A percentile compares a stretch with the other conserved stretches of the same genome.
These are phyloP conservation scores for Spinus olivaceus DNA, from an alignment of 2,797 vertebrate genomes.

Conservation along the genomic window DNA sequence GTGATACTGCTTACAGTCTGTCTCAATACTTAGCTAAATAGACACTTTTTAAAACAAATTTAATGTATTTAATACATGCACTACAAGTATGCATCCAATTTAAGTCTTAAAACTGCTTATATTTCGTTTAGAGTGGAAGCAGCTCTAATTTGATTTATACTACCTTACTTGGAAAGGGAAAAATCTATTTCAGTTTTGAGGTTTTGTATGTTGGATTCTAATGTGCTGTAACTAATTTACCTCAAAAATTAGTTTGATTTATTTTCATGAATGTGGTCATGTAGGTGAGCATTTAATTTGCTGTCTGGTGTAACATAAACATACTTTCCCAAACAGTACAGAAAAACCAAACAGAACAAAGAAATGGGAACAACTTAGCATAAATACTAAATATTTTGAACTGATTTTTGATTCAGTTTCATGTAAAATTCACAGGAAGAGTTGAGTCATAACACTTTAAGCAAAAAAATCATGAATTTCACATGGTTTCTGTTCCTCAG, in stretches of 20 bases:
- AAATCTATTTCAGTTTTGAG: background rate
- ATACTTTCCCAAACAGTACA: background rate
- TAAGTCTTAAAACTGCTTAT: background rate
- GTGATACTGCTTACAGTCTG: background rate
- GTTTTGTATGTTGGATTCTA: background rate
- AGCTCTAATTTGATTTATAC: background rate
- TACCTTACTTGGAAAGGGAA: background rate
- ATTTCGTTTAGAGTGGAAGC: background rate
- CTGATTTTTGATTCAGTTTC: background rate
- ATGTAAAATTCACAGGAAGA: background rate
- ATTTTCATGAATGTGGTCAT: background rate
- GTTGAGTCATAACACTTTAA: background rate
- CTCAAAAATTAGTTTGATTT: background rate
- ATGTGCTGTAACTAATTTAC: background rate
- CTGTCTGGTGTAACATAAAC: background rate
- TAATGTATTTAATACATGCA: background rate
- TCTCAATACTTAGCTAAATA: background rate
- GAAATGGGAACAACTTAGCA: background rate
- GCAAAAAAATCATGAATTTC: background rate
- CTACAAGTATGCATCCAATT: background rate
- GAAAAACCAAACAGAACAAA: background rate
- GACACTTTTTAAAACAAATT: background rate
- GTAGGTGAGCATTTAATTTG: background rate
- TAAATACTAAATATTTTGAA: background rate
- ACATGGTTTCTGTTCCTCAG: background rate